Conservation (phyloP, 2,113 vertebrate genomes). For the Meleagris gallopavo region DNA sequence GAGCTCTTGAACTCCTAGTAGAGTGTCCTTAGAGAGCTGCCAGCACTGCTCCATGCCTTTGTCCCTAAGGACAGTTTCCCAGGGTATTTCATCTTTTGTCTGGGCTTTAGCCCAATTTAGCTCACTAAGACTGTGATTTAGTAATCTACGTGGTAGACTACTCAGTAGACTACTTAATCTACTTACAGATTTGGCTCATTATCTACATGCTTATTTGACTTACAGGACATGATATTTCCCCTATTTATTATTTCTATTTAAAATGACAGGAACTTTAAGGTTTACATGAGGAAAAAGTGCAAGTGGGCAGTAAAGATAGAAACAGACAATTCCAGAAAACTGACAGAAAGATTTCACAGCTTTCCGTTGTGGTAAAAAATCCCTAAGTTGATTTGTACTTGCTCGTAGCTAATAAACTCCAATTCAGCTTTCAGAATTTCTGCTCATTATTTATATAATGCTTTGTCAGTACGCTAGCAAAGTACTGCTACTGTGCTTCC, state of each 20-base stretch:
- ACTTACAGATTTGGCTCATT: background rate
- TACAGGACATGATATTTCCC: background rate
- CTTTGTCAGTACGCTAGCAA: background rate
- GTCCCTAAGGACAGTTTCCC: too few relatives aligned
- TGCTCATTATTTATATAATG: background rate
- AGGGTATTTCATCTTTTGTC: too few relatives aligned
- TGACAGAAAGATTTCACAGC: background rate
- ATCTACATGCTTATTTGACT: background rate
- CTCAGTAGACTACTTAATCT: background rate
- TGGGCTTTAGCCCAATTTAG: too few relatives aligned
- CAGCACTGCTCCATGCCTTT: too few relatives aligned
- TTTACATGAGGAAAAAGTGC: background rate
- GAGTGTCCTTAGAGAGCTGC: too few relatives aligned
- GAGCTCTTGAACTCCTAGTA: too few relatives aligned
- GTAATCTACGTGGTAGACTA: too few relatives aligned
- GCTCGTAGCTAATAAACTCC: background rate
- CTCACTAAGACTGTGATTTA: too few relatives aligned
- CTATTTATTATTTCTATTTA: background rate
- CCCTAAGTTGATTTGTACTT: background rate
- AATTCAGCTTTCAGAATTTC: background rate
- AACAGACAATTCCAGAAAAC: background rate
- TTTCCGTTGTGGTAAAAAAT: too few relatives aligned
- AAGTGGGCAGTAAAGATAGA: background rate
- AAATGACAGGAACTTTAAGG: background rate
- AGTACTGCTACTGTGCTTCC: background rate